A percentile compares a stretch with the other conserved stretches of the same genome.
These are phyloP conservation scores for Frankliniella fusca DNA, from an alignment of 2,888 invertebrate genomes.

Conservation along the genomic window DNA sequence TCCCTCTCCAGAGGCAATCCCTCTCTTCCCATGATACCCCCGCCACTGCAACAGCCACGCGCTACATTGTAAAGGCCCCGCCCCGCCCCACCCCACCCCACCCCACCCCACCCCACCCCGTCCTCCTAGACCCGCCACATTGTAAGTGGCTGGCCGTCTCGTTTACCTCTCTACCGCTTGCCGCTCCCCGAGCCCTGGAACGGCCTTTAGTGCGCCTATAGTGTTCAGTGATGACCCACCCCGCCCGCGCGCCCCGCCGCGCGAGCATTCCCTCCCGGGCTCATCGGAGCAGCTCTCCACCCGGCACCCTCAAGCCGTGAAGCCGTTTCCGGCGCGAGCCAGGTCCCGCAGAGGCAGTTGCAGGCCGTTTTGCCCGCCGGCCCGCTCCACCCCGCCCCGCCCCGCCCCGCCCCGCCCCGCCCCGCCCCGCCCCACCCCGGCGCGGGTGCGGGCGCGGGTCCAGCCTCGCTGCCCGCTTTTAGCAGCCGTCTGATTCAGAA, in stretches of 20 bases:
- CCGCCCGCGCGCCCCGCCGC: not conserved
- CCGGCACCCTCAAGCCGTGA: not conserved
- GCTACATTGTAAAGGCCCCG: not conserved
- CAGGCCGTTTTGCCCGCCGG: too few species aligned
- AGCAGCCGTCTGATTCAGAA: too few species aligned
- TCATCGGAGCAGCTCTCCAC: too few species aligned
- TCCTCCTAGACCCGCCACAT: not conserved
- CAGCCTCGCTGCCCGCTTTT: too few species aligned
- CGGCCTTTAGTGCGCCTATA: not conserved
- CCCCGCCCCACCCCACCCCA: not conserved
- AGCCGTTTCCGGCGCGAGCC: not conserved
- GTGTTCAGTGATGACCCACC: not conserved
- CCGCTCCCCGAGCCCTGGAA: not conserved
- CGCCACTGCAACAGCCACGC: not conserved
- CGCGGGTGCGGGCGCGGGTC: not conserved
- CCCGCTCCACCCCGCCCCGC: too few species aligned
- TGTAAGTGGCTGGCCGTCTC: not conserved
- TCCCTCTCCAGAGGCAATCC: not conserved
- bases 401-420: too few species aligned
- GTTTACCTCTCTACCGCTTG: not conserved
- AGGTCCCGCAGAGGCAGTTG: not conserved
- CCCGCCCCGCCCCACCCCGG: not conserved
- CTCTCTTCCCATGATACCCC: too few species aligned
- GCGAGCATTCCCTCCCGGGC: not conserved
- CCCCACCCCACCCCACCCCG: conserved; percentile 31